Conservation (phyloP, 2,113 vertebrate species). For the Ia io region DNA sequence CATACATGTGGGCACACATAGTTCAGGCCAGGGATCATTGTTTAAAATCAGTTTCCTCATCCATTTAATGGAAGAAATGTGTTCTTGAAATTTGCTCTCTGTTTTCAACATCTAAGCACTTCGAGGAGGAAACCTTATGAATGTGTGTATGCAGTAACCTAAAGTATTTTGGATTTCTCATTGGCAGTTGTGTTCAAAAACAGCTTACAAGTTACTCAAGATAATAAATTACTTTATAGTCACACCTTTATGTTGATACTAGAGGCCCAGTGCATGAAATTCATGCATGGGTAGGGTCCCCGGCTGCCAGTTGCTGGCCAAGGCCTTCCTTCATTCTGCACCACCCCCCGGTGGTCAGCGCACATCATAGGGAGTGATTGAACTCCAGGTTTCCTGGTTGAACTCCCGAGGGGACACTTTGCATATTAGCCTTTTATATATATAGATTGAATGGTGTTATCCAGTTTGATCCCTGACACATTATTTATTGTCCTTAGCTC, state of each 20-base stretch:
- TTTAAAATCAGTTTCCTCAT: neutral
- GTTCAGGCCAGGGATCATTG: neutral
- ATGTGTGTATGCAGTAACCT: neutral
- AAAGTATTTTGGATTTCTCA: neutral
- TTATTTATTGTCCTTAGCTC: neutral
- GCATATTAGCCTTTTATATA: too few relatives aligned
- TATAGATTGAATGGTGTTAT: neutral
- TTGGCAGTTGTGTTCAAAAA: slow-evolving; percentile 3
- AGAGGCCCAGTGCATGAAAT: too few relatives aligned
- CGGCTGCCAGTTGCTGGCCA: too few relatives aligned
- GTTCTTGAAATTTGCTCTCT: slow-evolving; percentile 25
- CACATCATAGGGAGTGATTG: too few relatives aligned
- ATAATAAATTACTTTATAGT: neutral
- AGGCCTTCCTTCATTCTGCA: too few relatives aligned
- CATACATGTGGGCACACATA: fast-evolving
- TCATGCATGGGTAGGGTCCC: too few relatives aligned
- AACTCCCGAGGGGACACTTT: too few relatives aligned
- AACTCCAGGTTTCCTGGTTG: too few relatives aligned
- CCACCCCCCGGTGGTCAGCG: too few relatives aligned
- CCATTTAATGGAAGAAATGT: slow-evolving; percentile 13
- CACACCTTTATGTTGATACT: neutral
- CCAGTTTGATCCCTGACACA: neutral
- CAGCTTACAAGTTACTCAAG: neutral
- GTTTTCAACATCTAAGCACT: neutral
- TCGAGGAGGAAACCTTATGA: neutral